Base-by-base conservation (phyloP, 2,888 invertebrate species). In the Anorthoa munda region DNA sequence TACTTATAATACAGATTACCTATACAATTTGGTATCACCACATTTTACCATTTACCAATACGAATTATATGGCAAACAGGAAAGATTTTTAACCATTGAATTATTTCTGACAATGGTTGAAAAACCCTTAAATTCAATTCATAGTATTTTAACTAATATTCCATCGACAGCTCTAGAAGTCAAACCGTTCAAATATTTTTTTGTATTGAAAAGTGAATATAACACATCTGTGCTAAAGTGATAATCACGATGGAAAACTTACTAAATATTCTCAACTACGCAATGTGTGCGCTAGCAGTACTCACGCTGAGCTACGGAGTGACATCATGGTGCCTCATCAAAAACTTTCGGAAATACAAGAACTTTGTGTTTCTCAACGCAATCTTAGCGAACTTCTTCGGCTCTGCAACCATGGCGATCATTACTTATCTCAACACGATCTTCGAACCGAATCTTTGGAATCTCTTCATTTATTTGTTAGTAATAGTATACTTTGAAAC, bases 281-380 rank as follows among this genome's bases (percentile, higher is more conserved):
- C 21, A n/a, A 13, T n/a, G 53, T 11, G 13, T n/a, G 21, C 4
- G 13, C 53, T 53, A 4, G 13, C 53, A 21, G 21, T 13, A 4
- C 12, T 53, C 12, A 53, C 53, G 21, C 4, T 21, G 53, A 21
- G n/a, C 53, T 53, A 53, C 21, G 53, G 53, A 21, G 1, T 53
- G 53, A 53, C 53, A 4, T 53, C 53, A 21, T 53, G 53, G 53
- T 53, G 53, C 21, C 53, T 53, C 53, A n/a, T 21, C 21, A 53
- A 53, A 13, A 53, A 53, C 21, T 53, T 53, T 21, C 53, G 53
- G 13, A 21, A 53, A 12, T 53, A 21, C 21, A 53, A 21, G 21
- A 53, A 53, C 53, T 53, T 53, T n/a, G 53, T 53, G 53, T 53
- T 53, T 13, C 53, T 53, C 12, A 53, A 53, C 53, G 53, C 53